phyloP scores from a whole-genome alignment of 1,140 invertebrate genomes.

The Drosophila melanogaster region DNA sequence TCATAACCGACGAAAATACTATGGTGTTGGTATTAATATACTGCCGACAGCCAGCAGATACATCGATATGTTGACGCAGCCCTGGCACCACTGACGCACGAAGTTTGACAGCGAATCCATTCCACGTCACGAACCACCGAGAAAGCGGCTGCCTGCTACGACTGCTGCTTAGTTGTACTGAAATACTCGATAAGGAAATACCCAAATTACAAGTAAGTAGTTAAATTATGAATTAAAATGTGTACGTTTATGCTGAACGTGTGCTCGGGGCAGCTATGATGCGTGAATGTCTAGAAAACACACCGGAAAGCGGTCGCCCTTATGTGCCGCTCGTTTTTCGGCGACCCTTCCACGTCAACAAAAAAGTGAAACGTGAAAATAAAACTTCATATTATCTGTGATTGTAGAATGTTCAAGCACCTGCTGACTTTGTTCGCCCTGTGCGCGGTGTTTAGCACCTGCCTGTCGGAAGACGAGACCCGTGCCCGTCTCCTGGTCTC shows the following conservation, averaged over 20 bases:
- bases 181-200: constrained; percentile 49
- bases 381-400: background rate
- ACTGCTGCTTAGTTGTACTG: constrained; percentile 18
- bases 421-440: constrained; percentile 63
- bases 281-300: constrained; percentile 7
- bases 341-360: constrained; percentile 79
- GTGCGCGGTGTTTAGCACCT: constrained; percentile 65
- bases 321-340: constrained; percentile 4
- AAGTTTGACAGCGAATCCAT: constrained; percentile 48
- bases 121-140: constrained; percentile 77
- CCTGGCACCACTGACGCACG: constrained; percentile 46
- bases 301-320: background rate
- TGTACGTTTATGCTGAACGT: background rate
- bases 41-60: background rate
- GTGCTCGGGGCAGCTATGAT: constrained; percentile 3
- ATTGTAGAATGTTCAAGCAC: constrained; percentile 73
- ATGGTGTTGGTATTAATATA: background rate
- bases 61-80: constrained; percentile 27
- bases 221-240: constrained; percentile 13
- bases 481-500: constrained; percentile 91
- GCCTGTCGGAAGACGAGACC: constrained; percentile 87
- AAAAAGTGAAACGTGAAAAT: constrained; percentile 65
- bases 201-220: constrained; percentile 61
- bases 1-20: background rate
- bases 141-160: constrained; percentile 56